A percentile compares a stretch with the other conserved stretches of the same genome.
Evolutionary conservation across 2,797 vertebrate species (phyloP).

Genomic region (Argentina silus): DNA sequence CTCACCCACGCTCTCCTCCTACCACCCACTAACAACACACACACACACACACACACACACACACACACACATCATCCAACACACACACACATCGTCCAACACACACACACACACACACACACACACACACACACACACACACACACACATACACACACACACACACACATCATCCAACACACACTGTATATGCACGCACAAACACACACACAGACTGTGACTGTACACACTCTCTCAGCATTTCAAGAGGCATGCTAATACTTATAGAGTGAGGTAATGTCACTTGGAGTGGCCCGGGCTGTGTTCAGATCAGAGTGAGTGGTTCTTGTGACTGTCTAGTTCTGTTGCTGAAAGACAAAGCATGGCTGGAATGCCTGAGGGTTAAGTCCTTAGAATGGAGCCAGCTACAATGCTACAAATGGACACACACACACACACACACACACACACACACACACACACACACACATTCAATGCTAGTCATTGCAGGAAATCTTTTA

Average conservation of each 20-base stretch:
- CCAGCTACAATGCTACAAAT: conserved; percentile 17
- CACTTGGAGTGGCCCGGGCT: conserved; percentile 35
- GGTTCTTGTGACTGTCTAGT: conserved; percentile 49
- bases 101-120: conserved; percentile 12
- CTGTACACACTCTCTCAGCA: neutral
- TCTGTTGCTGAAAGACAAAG: conserved; percentile 54
- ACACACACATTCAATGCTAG: conserved; percentile 5
- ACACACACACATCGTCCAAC: conserved; percentile 5
- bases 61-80: neutral
- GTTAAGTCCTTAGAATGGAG: conserved; percentile 37
- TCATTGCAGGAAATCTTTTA: neutral
- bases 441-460: conserved; percentile 36
- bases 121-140: neutral
- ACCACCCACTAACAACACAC: conserved; percentile 30
- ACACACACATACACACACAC: conserved; percentile 17
- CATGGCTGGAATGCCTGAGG: conserved; percentile 60
- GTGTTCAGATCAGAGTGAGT: conserved; percentile 43
- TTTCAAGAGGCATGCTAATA: conserved; percentile 51
- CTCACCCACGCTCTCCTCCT: neutral
- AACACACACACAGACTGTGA: neutral
- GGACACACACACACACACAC: conserved; percentile 30
- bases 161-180: neutral
- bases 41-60: conserved; percentile 14
- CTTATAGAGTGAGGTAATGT: conserved; percentile 52
- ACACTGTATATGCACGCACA: neutral